Conservation (phyloP, 2,113 vertebrate genomes). For the Hippocampus mohnikei region DNA sequence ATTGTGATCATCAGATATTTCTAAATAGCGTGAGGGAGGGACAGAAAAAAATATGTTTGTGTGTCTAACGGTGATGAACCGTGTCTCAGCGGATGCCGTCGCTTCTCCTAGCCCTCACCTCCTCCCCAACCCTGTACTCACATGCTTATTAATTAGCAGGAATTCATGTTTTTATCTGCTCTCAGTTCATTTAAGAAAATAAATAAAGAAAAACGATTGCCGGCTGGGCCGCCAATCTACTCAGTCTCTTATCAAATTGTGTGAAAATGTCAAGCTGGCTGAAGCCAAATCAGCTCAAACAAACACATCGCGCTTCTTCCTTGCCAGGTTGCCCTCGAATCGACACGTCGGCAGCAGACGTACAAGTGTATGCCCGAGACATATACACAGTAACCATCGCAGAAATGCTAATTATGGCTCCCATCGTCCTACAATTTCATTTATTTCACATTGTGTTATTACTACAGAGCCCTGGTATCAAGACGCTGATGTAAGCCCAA, state of each 20-base stretch:
- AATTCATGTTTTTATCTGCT: slow-evolving; percentile 71
- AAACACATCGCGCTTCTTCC: slow-evolving; percentile 63
- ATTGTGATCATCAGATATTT: neutral
- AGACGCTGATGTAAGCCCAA: no score
- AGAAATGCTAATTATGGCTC: neutral
- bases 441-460: neutral
- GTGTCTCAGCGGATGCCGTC: slow-evolving; percentile 54
- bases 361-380: slow-evolving; percentile 16
- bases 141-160: slow-evolving; percentile 70
- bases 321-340: slow-evolving; percentile 56
- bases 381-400: neutral
- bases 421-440: neutral
- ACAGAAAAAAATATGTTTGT: slow-evolving; percentile 12
- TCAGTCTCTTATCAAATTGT: slow-evolving; percentile 63
- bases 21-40: neutral
- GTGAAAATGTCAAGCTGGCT: slow-evolving; percentile 66
- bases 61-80: slow-evolving; percentile 70
- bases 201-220: slow-evolving; percentile 53
- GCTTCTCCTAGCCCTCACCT: slow-evolving; percentile 31
- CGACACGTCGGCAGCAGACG: slow-evolving; percentile 36
- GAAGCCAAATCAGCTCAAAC: slow-evolving; percentile 59
- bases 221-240: slow-evolving; percentile 51
- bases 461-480: no score
- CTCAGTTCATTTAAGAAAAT: slow-evolving; percentile 51
- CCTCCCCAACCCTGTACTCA: slow-evolving; percentile 50